These are phyloP conservation scores for Callospermophilus lateralis DNA, from an alignment of 2,113 vertebrate genomes.

Conservation along the genomic window DNA sequence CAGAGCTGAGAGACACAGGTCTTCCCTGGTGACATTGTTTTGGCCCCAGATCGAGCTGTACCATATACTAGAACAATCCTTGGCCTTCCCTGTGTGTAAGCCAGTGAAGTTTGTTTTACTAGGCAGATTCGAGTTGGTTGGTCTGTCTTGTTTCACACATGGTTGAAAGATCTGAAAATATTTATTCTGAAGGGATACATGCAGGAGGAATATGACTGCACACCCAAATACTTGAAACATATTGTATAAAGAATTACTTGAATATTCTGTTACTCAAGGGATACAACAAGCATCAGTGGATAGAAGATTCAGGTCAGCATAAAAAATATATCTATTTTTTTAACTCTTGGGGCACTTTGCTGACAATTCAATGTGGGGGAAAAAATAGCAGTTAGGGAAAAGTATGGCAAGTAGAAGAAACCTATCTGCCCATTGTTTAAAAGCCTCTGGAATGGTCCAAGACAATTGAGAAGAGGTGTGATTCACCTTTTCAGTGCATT, in stretches of 20 bases:
- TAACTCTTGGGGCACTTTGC: neutral
- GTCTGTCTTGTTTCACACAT: neutral
- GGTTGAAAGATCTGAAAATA: neutral
- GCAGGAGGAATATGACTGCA: neutral
- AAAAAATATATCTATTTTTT: neutral
- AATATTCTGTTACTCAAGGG: neutral
- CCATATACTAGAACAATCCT: neutral
- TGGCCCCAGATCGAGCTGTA: neutral
- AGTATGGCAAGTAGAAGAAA: neutral
- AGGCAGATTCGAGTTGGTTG: neutral
- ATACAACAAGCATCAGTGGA: neutral
- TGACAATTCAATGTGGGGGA: neutral
- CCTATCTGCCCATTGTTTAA: neutral
- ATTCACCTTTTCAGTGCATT: neutral
- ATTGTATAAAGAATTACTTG: neutral
- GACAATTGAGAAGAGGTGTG: neutral
- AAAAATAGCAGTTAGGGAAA: neutral
- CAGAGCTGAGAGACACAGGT: neutral
- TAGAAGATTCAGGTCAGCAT: neutral
- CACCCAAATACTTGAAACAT: neutral
- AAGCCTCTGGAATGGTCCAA: neutral
- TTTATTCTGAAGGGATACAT: slow-evolving; percentile 7
- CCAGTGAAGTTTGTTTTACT: neutral
- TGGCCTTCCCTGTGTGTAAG: neutral
- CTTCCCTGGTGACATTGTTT: neutral